These are phyloP conservation scores for Mirza zaza DNA, from an alignment of 2,113 vertebrate genomes.

Conservation along the genomic window DNA sequence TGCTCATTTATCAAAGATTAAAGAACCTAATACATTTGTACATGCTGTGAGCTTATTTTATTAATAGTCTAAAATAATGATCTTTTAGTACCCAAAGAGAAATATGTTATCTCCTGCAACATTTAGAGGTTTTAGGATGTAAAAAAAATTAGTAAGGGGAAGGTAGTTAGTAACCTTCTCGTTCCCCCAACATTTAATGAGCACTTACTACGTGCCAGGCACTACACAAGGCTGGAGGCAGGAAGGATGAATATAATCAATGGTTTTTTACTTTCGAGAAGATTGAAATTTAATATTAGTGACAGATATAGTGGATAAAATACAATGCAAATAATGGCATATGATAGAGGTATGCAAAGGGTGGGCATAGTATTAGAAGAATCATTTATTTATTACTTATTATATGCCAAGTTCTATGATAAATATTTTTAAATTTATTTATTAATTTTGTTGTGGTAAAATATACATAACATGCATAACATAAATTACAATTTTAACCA, in stretches of 20 bases:
- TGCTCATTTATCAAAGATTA: conserved; percentile 42
- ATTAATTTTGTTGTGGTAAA: conserved; percentile 18
- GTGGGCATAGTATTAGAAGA: neutral
- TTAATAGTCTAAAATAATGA: conserved; percentile 23
- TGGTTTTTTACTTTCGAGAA: neutral
- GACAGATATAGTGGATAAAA: neutral
- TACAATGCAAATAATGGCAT: neutral
- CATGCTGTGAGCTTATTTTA: conserved; percentile 23
- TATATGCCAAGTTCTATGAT: neutral
- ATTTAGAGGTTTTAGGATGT: neutral
- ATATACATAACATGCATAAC: neutral
- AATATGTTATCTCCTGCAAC: neutral
- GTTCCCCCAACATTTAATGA: neutral
- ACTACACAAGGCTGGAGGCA: neutral
- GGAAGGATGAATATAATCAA: neutral
- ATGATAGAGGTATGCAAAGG: neutral
- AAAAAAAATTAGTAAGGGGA: neutral
- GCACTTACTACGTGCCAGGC: neutral
- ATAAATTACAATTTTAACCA: neutral
- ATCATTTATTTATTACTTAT: neutral
- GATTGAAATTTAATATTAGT: neutral
- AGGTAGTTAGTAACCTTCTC: neutral
- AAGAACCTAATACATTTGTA: neutral
- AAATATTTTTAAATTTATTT: neutral
- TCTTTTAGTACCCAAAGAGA: neutral